phyloP scores from a whole-genome alignment of 2,113 vertebrate species.

The Leptosomus discolor region DNA sequence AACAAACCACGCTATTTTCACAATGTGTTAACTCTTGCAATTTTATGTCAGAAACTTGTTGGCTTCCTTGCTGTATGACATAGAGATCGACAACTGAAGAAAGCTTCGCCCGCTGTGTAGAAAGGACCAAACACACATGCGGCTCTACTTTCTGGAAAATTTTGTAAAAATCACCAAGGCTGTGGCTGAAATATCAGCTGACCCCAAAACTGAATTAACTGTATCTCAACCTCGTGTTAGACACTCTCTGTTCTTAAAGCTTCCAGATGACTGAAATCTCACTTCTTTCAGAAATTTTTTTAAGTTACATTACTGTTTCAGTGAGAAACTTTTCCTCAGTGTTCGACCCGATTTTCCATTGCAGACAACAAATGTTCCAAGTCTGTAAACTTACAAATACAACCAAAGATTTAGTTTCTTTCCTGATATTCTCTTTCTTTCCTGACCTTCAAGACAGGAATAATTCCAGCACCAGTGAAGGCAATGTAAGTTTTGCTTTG shows the following conservation, averaged over 20 bases:
- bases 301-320: not conserved
- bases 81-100: not conserved
- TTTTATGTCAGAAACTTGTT: not conserved
- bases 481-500: not conserved
- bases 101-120: not conserved
- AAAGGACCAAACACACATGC: not conserved
- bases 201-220: not conserved
- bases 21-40: not conserved
- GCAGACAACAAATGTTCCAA: not conserved
- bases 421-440: not conserved
- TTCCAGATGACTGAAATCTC: not conserved
- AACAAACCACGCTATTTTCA: not conserved
- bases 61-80: not conserved
- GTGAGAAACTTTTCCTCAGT: not conserved
- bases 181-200: not conserved
- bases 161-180: not conserved
- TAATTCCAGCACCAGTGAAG: not conserved
- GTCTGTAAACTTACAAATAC: not conserved
- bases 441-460: not conserved
- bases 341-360: not conserved
- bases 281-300: not conserved
- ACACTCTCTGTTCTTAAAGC: not conserved
- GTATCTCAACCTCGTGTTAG: not conserved
- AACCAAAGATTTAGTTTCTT: not conserved
- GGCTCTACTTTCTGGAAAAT: not conserved